Conservation (phyloP, 2,113 vertebrate species). For the Hemicordylus capensis region DNA sequence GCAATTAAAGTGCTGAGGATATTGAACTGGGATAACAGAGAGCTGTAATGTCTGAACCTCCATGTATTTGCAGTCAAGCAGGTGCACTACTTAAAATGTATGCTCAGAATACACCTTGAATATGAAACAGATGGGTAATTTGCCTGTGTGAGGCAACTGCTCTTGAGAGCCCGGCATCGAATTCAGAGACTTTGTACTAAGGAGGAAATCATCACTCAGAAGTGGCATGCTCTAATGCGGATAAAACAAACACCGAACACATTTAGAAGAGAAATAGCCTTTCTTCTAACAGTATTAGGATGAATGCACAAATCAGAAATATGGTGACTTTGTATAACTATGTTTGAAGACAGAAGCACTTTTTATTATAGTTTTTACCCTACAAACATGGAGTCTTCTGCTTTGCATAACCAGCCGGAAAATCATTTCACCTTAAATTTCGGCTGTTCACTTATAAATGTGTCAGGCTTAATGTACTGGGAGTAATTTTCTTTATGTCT, state of each 20-base stretch:
- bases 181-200: background rate
- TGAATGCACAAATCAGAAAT: background rate
- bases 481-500: constrained; percentile 17
- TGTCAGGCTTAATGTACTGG: background rate
- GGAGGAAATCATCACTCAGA: background rate
- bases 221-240: constrained; percentile 1
- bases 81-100: constrained; percentile 35
- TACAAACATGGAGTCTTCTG: background rate
- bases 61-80: constrained; percentile 13
- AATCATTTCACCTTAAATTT: constrained; percentile 17
- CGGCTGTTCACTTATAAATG: constrained; percentile 1
- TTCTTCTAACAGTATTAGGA: background rate
- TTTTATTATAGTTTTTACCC: background rate
- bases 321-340: background rate
- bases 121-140: constrained; percentile 37
- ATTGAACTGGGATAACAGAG: background rate
- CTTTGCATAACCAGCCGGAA: background rate
- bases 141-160: background rate
- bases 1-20: background rate
- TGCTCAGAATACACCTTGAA: background rate
- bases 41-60: background rate
- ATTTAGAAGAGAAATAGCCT: background rate
- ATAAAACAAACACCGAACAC: background rate
- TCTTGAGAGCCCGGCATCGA: background rate
- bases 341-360: background rate